Conservation (phyloP, 2,113 vertebrate species). For the Thamnaconus septentrionalis region DNA sequence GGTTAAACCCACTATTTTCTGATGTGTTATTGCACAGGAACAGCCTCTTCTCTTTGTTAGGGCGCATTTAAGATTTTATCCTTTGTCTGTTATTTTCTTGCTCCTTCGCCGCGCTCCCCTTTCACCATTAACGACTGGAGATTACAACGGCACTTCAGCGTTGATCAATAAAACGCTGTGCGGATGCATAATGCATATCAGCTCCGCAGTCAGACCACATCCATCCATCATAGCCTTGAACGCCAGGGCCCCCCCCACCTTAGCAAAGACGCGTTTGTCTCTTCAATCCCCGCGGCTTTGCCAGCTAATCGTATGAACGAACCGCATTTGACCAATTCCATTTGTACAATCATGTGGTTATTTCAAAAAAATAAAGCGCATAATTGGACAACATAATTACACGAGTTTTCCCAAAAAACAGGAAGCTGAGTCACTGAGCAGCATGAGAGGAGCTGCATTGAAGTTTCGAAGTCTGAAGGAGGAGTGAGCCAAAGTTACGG, state of each 20-base stretch:
- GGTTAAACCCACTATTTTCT: too few relatives aligned
- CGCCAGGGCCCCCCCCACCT: background rate
- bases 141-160: too few relatives aligned
- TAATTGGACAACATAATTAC: constrained; percentile 4
- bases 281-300: constrained; percentile 17
- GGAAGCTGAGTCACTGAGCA: background rate
- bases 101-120: too few relatives aligned
- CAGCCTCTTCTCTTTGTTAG: too few relatives aligned
- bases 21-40: too few relatives aligned
- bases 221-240: constrained; percentile 2
- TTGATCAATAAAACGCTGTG: too few relatives aligned
- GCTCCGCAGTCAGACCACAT: background rate
- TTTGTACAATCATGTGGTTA: constrained; percentile 29
- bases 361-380: constrained; percentile 5
- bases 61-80: too few relatives aligned
- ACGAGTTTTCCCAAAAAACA: constrained; percentile 1
- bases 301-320: constrained; percentile 18
- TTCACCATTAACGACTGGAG: too few relatives aligned
- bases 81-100: too few relatives aligned
- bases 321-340: constrained; percentile 16
- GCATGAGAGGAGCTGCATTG: background rate
- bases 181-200: background rate
- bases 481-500: constrained; percentile 5
- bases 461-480: too few relatives aligned
- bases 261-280: constrained; percentile 7